Evolutionary conservation across 2,888 invertebrate species (phyloP).

Genomic region (Drosophila atroscutellata): DNA sequence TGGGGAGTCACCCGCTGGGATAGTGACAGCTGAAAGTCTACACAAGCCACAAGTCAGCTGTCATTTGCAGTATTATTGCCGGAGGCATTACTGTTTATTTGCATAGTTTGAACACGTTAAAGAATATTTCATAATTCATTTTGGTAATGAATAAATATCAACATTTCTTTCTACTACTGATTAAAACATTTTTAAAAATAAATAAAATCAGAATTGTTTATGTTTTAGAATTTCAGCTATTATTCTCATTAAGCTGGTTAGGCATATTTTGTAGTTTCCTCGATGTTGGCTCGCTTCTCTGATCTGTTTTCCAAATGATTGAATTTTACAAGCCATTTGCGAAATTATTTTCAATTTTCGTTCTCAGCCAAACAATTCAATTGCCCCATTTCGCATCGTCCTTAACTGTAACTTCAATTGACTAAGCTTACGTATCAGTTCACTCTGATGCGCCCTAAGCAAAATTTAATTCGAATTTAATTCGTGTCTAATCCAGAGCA

Average conservation of each 20-base stretch:
- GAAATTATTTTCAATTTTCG: constrained; percentile 50
- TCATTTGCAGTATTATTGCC: constrained; percentile 14
- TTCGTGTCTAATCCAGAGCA: constrained; percentile 57
- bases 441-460: constrained; percentile 73
- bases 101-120: constrained; percentile 25
- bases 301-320: constrained; percentile 29
- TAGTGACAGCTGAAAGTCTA: constrained; percentile 57
- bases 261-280: not conserved
- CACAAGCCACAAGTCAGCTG: constrained; percentile 50
- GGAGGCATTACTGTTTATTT: constrained; percentile 22
- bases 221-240: not conserved
- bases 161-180: not conserved
- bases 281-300: not conserved
- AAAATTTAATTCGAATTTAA: constrained; percentile 77
- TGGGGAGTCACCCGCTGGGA: constrained; percentile 52
- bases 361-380: constrained; percentile 42
- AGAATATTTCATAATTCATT: constrained; percentile 28
- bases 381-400: constrained; percentile 16
- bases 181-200: not conserved
- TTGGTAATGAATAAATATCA: constrained; percentile 6
- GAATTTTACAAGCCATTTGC: constrained; percentile 41
- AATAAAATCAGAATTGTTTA: not conserved
- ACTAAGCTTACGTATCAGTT: constrained; percentile 66
- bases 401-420: constrained; percentile 57
- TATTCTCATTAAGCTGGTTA: not conserved